Evolutionary conservation across 2,113 vertebrate genomes (phyloP), one percentile per base, ranked within the genome.

Genomic region (Hippoglossus stenolepis): DNA sequence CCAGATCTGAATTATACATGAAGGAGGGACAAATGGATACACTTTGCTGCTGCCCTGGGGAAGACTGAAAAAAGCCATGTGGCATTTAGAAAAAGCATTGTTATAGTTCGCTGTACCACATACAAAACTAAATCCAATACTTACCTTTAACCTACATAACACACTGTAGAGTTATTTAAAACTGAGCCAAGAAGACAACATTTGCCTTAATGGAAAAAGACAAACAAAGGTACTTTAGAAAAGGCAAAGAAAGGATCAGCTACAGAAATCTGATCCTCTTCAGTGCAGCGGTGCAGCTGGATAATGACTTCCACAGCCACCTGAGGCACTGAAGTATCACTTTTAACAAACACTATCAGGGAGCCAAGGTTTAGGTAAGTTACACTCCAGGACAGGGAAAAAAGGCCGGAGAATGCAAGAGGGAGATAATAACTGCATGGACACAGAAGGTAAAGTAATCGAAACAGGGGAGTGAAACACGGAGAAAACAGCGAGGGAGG

Each of bases 1-100:
- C 75, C 72, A 79, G 54, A 81, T 85, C 77, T 92, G 90, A 91
- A 92, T 91, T 88, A 90, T 87, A 79, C 74, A 92, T 86, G 72
- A 87, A 60, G 70, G 57, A 67, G 51, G 76, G 83, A 86, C 86
- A 91, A 90, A 90, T 83, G 82, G 66, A 80, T 75, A 70, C 64
- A 80, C 76, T 85, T 82, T 74, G 67, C 65, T 67, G 45, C 59
- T 45, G 71, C 75, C 77, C 47, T 18, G 24, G 74, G 82, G 59
- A 80, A 75, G 74, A 71, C 45, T 38, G 53, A 51, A 72, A 85
- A 72, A 85, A 69, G 69, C 67, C 65, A 72, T 53, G 38, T 80
- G 67, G 62, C 47, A 65, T 45, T 24, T 26, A 45, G 23, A 71
- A 67, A 24, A 66, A 65, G 26, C n/a, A 79, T 51, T 75, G 57